Evolutionary conservation across 1,140 invertebrate genomes (phyloP).

Genomic region (Asbolus verrucosus): DNA sequence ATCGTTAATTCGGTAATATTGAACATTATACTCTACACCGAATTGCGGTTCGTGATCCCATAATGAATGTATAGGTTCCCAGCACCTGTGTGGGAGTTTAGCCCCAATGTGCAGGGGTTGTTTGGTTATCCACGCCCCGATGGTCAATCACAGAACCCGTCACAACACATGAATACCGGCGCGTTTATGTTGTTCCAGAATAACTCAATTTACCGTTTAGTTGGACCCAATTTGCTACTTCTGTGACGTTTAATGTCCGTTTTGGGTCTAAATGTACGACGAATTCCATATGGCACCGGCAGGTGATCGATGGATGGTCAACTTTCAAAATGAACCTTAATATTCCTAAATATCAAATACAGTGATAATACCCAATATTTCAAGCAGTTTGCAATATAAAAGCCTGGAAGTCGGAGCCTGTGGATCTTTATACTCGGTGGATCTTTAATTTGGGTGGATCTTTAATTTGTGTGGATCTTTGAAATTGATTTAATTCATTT

Average conservation of each 20-base stretch:
- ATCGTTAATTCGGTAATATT: slow-evolving; percentile 30
- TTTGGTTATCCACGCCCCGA: slow-evolving; percentile 24
- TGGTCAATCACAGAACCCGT: slow-evolving; percentile 41
- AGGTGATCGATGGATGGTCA: not conserved
- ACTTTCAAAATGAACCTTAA: not conserved
- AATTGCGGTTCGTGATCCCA: slow-evolving; percentile 25
- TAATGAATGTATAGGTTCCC: slow-evolving; percentile 18
- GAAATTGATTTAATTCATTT: too few species aligned
- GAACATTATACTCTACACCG: not conserved
- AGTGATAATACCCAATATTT: too few species aligned
- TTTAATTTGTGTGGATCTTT: too few species aligned
- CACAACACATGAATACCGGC: slow-evolving; percentile 40
- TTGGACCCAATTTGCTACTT: slow-evolving; percentile 37
- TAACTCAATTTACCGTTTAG: slow-evolving; percentile 38
- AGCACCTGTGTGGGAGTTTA: slow-evolving; percentile 38
- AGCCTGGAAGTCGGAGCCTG: too few species aligned
- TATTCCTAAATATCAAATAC: too few species aligned
- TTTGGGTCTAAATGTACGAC: not conserved
- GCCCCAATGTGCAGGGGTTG: slow-evolving; percentile 32
- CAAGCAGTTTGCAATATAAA: too few species aligned
- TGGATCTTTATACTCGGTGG: too few species aligned
- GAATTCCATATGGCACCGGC: slow-evolving; percentile 12
- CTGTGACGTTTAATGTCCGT: slow-evolving; percentile 1
- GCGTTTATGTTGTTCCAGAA: slow-evolving; percentile 25
- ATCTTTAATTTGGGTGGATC: too few species aligned